Conservation (phyloP, 2,888 invertebrate genomes). For the Polymixis flavicincta region DNA sequence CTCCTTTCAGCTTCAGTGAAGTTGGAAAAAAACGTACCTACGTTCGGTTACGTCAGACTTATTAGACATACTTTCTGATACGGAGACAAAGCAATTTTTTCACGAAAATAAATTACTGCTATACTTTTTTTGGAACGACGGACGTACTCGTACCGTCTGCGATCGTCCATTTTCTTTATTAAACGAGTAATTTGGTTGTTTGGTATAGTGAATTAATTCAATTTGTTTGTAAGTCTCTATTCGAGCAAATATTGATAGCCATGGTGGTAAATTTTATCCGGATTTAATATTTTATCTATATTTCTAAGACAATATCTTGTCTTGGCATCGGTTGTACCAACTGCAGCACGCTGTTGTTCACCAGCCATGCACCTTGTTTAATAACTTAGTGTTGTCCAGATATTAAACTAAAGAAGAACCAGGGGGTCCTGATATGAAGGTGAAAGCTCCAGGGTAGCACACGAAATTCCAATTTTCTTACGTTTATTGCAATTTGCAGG, state of each 20-base stretch:
- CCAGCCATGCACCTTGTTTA: slow-evolving; percentile 15
- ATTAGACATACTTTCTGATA: slow-evolving; percentile 52
- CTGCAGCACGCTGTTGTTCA: slow-evolving; percentile 21
- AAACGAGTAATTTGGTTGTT: slow-evolving; percentile 19
- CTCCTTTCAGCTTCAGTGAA: slow-evolving; percentile 42
- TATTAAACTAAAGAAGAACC: slow-evolving; percentile 32
- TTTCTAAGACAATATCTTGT: not conserved
- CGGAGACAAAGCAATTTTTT: slow-evolving; percentile 46
- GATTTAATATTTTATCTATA: slow-evolving; percentile 15
- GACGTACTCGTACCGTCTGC: slow-evolving; percentile 23
- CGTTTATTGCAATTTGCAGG: no score
- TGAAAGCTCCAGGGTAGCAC: no score
- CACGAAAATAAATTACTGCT: slow-evolving; percentile 35
- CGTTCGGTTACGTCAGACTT: slow-evolving; percentile 47
- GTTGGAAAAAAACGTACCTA: slow-evolving; percentile 25
- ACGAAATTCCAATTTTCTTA: no score
- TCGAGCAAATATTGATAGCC: not conserved
- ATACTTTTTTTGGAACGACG: slow-evolving; percentile 30
- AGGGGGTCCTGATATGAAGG: slow-evolving; percentile 39
- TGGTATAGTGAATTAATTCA: slow-evolving; percentile 16
- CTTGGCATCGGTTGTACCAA: not conserved
- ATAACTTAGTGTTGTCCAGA: slow-evolving; percentile 25
- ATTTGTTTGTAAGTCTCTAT: slow-evolving; percentile 10
- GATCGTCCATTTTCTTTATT: slow-evolving; percentile 35
- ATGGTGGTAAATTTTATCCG: not conserved